These are phyloP conservation scores for Mormyrus iriodes DNA, from an alignment of 2,113 vertebrate genomes.

Conservation along the genomic window DNA sequence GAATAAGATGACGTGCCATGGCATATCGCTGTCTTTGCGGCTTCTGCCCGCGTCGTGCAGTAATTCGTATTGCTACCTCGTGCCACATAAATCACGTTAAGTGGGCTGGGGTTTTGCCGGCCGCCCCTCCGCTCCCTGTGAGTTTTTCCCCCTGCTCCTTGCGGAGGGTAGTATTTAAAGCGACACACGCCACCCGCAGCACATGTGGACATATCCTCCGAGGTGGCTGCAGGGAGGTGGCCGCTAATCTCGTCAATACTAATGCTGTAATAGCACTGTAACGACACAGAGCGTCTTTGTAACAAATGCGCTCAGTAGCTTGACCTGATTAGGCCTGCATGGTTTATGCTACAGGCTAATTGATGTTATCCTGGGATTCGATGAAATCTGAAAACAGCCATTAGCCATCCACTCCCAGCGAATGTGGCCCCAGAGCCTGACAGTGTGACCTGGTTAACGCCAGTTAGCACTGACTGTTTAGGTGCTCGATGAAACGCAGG, in stretches of 20 bases:
- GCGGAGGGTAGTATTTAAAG: not conserved
- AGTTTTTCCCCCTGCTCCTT: not conserved
- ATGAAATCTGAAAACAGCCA: not conserved
- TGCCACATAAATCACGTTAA: slow-evolving; percentile 22
- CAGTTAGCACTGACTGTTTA: not conserved
- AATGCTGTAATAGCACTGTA: not conserved
- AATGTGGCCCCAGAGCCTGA: not conserved
- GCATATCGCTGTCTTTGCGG: not conserved
- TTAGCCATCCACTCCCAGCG: not conserved
- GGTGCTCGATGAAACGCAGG: not conserved
- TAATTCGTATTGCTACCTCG: not conserved
- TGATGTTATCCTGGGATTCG: slow-evolving; percentile 10
- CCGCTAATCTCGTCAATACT: slow-evolving; percentile 6
- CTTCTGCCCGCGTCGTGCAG: not conserved
- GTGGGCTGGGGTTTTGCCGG: not conserved
- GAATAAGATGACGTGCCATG: not conserved
- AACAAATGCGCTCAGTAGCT: not conserved
- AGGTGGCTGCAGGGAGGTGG: not conserved
- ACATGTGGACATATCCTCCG: not conserved
- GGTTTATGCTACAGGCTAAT: not conserved
- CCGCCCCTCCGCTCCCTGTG: not conserved
- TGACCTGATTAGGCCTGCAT: not conserved
- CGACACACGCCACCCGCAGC: not conserved
- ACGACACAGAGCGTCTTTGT: not conserved
- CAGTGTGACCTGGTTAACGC: not conserved